phyloP scores from a whole-genome alignment of 2,888 invertebrate genomes.

The Argynnis bischoffii region DNA sequence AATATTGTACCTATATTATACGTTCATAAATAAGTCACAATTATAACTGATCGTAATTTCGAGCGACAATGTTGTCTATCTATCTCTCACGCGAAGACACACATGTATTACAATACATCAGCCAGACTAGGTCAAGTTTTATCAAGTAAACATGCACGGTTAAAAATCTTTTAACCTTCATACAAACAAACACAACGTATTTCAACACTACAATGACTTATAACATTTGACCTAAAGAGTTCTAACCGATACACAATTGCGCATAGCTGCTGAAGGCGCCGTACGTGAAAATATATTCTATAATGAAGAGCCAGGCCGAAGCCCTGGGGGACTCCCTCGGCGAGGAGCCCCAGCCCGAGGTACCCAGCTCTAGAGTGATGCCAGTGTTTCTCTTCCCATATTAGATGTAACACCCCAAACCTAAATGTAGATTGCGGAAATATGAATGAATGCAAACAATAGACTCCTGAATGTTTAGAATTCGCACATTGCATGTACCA shows the following conservation, averaged over 20 bases:
- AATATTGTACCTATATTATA: constrained; percentile 9
- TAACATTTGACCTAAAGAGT: constrained; percentile 21
- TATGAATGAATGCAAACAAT: constrained; percentile 23
- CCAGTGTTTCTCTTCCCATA: constrained; percentile 14
- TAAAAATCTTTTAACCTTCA: constrained; percentile 19
- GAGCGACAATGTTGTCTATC: background rate
- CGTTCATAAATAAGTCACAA: constrained; percentile 4
- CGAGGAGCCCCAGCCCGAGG: constrained; percentile 78
- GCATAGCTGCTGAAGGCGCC: constrained; percentile 96
- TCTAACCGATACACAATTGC: constrained; percentile 48
- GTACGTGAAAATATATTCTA: constrained; percentile 97
- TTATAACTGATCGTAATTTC: constrained; percentile 2
- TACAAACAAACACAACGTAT: background rate
- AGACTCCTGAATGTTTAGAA: constrained; percentile 21
- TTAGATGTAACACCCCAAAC: constrained; percentile 11
- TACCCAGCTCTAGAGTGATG: constrained; percentile 45
- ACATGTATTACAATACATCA: constrained; percentile 16
- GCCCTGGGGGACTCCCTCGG: constrained; percentile 80
- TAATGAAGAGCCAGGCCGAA: constrained; percentile 95
- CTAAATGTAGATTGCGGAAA: background rate
- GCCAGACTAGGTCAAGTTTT: constrained; percentile 26
- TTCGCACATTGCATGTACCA: constrained; percentile 33
- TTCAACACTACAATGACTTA: background rate
- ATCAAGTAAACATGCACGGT: constrained; percentile 22
- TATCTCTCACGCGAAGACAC: constrained; percentile 4